phyloP scores from a whole-genome alignment of 2,888 invertebrate species.

The Lampropteryx suffumata region DNA sequence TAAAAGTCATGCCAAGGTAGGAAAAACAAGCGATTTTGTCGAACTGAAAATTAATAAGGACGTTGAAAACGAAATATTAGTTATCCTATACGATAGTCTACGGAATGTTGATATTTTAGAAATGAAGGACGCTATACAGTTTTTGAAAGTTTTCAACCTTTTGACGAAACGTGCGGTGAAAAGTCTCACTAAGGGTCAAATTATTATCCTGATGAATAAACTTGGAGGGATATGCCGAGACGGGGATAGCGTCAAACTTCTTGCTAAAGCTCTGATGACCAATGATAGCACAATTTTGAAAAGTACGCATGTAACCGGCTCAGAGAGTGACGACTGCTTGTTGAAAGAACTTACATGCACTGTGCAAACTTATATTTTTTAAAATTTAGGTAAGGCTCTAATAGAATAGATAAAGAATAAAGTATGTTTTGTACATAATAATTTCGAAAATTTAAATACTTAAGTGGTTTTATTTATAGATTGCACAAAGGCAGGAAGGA shows the following conservation, averaged over 20 bases:
- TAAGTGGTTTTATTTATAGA: no score
- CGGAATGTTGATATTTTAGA: conserved; percentile 53
- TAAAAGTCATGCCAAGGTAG: conserved; percentile 32
- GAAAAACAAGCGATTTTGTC: conserved; percentile 41
- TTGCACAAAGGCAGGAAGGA: no score
- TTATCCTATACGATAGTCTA: conserved; percentile 54
- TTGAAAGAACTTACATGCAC: conserved; percentile 46
- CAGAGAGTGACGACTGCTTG: conserved; percentile 36
- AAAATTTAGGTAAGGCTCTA: not conserved
- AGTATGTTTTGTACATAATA: conserved; percentile 10
- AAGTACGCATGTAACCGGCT: conserved; percentile 43
- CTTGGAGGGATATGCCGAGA: conserved; percentile 41
- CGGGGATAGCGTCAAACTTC: conserved; percentile 48
- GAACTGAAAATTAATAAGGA: conserved; percentile 67
- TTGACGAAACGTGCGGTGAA: conserved; percentile 63
- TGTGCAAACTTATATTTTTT: conserved; percentile 49
- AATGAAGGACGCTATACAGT: conserved; percentile 48
- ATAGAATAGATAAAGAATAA: no score
- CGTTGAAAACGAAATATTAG: conserved; percentile 61
- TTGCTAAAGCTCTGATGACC: conserved; percentile 51
- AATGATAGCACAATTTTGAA: conserved; percentile 54
- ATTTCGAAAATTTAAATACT: no score
- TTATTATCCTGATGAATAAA: conserved; percentile 53
- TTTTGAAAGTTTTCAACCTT: conserved; percentile 53
- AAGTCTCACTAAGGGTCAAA: conserved; percentile 58